These are phyloP conservation scores for Amphipyra berbera DNA, from an alignment of 2,888 invertebrate genomes.

Conservation along the genomic window DNA sequence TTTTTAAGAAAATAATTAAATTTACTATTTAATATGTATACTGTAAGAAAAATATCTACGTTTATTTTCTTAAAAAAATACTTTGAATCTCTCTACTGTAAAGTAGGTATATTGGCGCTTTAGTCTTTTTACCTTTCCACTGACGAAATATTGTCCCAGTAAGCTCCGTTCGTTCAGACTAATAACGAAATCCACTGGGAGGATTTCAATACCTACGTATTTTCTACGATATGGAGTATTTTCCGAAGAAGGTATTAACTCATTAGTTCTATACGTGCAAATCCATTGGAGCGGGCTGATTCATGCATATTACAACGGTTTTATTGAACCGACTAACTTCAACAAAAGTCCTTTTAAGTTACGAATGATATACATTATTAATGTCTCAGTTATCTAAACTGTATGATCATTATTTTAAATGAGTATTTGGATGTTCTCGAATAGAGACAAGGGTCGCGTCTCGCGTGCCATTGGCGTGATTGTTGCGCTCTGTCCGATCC, in stretches of 20 bases:
- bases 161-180: too few species aligned
- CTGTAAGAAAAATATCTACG: too few species aligned
- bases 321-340: constrained; percentile 14
- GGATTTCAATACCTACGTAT: not conserved
- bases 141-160: too few species aligned
- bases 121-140: too few species aligned
- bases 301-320: constrained; percentile 30
- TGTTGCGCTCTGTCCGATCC: constrained; percentile 4
- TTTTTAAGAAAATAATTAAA: too few species aligned
- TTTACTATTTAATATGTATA: too few species aligned
- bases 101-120: too few species aligned
- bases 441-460: constrained; percentile 27
- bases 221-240: not conserved
- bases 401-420: constrained; percentile 29
- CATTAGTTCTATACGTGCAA: constrained; percentile 20
- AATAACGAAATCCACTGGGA: not conserved
- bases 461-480: constrained; percentile 42
- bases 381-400: constrained; percentile 12
- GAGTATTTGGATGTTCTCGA: constrained; percentile 13
- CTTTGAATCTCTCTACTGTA: too few species aligned
- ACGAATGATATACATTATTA: not conserved
- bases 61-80: too few species aligned
- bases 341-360: constrained; percentile 18
- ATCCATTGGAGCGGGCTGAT: constrained; percentile 8
- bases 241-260: not conserved